Base-by-base conservation (phyloP, 2,888 invertebrate genomes). In the Hedychridium roseum region DNA sequence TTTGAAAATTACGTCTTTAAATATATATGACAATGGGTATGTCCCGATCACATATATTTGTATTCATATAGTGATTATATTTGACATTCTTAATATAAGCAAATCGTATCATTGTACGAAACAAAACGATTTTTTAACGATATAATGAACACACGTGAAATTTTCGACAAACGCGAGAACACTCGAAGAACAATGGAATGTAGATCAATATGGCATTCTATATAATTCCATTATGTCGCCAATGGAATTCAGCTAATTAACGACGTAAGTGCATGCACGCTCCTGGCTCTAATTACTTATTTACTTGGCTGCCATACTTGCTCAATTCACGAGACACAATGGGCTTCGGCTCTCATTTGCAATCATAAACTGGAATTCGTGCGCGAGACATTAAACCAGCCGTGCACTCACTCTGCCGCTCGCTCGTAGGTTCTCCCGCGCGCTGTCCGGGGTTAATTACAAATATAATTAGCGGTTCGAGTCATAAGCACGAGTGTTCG, bases 381-480 rank as follows among this genome's bases (percentile, higher is more conserved):
- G 67, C 66, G 56, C 53, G 63, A 61, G 63, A 60, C 61, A 66
- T 68, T 68, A 66, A 68, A 55, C 58, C 54, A 49, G 47, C 45
- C 20, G 26, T 17, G 35, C 30, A 27, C 11, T 28, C 15, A 15
- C 20, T 15, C 39, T 34, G 27, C 23, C 14, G 16, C 9, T 39
- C 26, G 7, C 34, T 38, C 28, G 18, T 16, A 23, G 17, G 17
- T 28, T 31, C 23, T 40, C 6, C 40, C 21, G 44, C 45, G 44
- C 60, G 50, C 54, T 53, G 54, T 57, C 53, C 52, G 52, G 60
- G 61, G 65, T 69, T 72, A 73, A 72, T 72, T 72, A 71, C 71
- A 61, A 70, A 69, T 61, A 68, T 72, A 72, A 73, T 73, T 73
- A 73, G 69, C 68, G 62, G 66, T 64, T 68, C 60, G 60, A 68